Evolutionary conservation across 2,797 vertebrate genomes (phyloP), one percentile per base, ranked within the genome.

Genomic region (Parotocinclus haroldoi): DNA sequence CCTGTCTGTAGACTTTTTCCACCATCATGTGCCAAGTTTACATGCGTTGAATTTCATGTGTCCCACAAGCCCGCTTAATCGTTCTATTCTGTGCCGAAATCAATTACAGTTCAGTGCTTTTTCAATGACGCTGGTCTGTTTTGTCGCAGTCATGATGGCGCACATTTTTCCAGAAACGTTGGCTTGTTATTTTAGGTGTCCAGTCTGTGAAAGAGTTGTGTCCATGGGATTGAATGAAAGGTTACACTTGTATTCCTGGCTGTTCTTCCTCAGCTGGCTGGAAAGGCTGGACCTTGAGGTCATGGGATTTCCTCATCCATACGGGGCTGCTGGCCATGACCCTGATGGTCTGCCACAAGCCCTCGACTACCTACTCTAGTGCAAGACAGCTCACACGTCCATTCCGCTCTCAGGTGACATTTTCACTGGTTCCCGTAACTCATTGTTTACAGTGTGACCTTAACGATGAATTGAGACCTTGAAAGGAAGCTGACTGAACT

Each of bases 221-320:
- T n/a, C 18, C 16, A 13, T 17, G 69, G 11, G 19, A 57, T 66
- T 6, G 50, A 49, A 49, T 55, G 13, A 61, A 40, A 27, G 40
- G 7, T 54, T 75, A 66, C 63, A 19, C 45, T 57, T 12, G 63
- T 69, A 66, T 63, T 69, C n/a, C 52, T 66, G 27, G 52, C 55
- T 66, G 44, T 63, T 59, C 49, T 55, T 70, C 59, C 39, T 59
- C 62, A 64, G 58, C 63, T 58, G 3, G n/a, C 39, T 46, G 76
- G 66, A 78, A 75, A 67, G 60, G 64, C 74, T 63, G 68, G 66
- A 58, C 8, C 76, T 27, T 71, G 52, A 70, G 66, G 76, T 76
- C 77, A 74, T 80, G 78, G 64, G 70, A 73, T 70, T 79, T 77
- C 73, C 71, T 74, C 69, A 48, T 52, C 55, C 42, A 17, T 40